Base-by-base conservation (phyloP, 64 coral and sea anemone genomes). In the Astreopora myriophthalma region DNA sequence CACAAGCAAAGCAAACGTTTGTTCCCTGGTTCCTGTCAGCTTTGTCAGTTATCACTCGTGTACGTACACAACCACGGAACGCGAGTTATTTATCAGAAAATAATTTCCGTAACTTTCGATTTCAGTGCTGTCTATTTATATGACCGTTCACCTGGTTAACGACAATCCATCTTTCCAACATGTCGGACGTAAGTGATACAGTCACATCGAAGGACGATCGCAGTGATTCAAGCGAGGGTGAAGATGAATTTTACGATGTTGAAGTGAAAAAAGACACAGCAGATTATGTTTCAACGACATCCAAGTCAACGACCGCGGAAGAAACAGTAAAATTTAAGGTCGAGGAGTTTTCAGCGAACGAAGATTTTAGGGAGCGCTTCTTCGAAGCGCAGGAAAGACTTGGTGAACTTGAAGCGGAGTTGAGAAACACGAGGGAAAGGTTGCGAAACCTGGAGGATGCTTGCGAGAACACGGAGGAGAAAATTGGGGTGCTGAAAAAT, bases 401-500 rank as follows among this genome's bases (percentile, higher is more conserved):
- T 2, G 63, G 92, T 14, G 86, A 93, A 19, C 86, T 96, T 52
- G 94, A 96, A 76, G 74, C 75, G 31, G 94, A 96, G 87, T 80
- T 96, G 7, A 89, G 64, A 74, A 89, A 48, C 65, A 97, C 95
- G 7, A 80, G 95, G 1, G 75, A 71, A 44, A 94, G 89, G 27
- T 92, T 97, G 9, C 60, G 79, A 10, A 94, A 88, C 37, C 69
- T 96, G 57, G 87, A 93, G 12, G 22, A 85, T 32, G 92, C 92
- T 46, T 94, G 95, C 27, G 92, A 89, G 32, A 93, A 66, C 55
- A 86, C 92, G 5, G 95, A 94, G 42, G 79, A 93, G 80, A 97
- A 97, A 82, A 89, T 94, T 17, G 87, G 85, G 6, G 71, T 72
- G 14, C 34, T 94, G 87, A 97, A 94, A 51, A 83, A 91, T 14